Conservation (phyloP, 2,113 vertebrate species). For the Trochalopteron elliotii region DNA sequence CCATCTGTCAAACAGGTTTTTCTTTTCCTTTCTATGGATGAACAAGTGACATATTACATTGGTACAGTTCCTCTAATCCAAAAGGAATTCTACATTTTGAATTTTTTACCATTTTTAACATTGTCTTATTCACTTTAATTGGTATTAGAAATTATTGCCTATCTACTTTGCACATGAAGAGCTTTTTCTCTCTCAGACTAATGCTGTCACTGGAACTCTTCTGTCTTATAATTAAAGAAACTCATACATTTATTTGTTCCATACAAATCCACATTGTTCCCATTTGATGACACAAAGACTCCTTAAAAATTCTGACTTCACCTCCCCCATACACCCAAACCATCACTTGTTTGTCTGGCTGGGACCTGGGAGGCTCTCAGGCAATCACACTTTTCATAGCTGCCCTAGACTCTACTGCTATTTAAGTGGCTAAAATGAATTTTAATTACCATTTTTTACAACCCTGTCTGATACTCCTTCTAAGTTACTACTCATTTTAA, state of each 20-base stretch:
- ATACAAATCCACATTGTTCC: conserved; percentile 8
- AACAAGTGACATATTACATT: not conserved
- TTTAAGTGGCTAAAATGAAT: not conserved
- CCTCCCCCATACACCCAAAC: not conserved
- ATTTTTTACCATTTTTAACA: conserved; percentile 11
- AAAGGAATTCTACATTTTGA: not conserved
- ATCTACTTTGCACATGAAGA: not conserved
- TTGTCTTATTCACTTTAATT: not conserved
- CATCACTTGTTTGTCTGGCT: not conserved
- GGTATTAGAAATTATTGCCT: not conserved
- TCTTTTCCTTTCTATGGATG: not conserved
- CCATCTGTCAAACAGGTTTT: not conserved
- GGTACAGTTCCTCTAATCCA: not conserved
- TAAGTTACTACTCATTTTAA: not conserved
- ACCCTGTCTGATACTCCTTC: not conserved
- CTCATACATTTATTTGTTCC: not conserved
- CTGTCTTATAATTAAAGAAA: conserved; percentile 43
- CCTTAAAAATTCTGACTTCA: not conserved
- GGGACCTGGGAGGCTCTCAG: not conserved
- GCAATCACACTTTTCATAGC: not conserved
- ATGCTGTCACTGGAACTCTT: conserved; percentile 16
- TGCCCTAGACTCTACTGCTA: not conserved
- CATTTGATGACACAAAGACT: not conserved
- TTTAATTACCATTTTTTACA: not conserved
- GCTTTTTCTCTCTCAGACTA: conserved; percentile 27